phyloP scores from a whole-genome alignment of 2,797 vertebrate genomes.

The Melanogrammus aeglefinus region DNA sequence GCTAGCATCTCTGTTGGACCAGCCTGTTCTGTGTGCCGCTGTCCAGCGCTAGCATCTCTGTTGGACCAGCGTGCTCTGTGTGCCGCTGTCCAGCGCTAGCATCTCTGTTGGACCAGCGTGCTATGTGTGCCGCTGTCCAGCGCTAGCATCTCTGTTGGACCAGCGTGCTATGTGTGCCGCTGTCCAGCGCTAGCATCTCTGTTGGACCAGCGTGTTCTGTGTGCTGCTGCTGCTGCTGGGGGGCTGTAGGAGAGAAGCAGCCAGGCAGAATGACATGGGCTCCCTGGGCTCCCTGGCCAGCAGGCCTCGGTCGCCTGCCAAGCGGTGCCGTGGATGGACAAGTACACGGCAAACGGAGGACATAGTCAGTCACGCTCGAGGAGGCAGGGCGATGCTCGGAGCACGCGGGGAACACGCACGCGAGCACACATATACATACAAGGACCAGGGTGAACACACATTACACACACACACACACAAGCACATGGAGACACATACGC shows the following conservation, averaged over 20 bases:
- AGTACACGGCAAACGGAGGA: constrained; percentile 32
- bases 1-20: no score
- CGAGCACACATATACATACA: no score
- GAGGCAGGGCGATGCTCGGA: neutral
- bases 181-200: constrained; percentile 55
- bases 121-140: no score
- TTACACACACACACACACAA: constrained; percentile 23
- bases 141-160: no score
- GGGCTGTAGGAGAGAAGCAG: constrained; percentile 53
- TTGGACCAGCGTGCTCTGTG: no score
- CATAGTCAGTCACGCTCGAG: neutral
- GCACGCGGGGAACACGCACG: neutral
- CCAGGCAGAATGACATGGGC: constrained; percentile 61
- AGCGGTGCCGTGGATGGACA: constrained; percentile 51
- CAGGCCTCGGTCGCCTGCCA: constrained; percentile 60
- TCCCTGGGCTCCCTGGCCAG: constrained; percentile 9
- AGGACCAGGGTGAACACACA: constrained; percentile 1
- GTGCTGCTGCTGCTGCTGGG: constrained; percentile 30
- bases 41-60: no score
- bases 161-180: no score
- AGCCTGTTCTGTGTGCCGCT: no score
- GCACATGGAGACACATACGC: neutral
- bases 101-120: no score
- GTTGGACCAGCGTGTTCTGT: constrained; percentile 58
- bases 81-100: no score